Evolutionary conservation across 2,888 invertebrate species (phyloP), one percentile per base, ranked within the genome.

Genomic region (Tipula lateralis): DNA sequence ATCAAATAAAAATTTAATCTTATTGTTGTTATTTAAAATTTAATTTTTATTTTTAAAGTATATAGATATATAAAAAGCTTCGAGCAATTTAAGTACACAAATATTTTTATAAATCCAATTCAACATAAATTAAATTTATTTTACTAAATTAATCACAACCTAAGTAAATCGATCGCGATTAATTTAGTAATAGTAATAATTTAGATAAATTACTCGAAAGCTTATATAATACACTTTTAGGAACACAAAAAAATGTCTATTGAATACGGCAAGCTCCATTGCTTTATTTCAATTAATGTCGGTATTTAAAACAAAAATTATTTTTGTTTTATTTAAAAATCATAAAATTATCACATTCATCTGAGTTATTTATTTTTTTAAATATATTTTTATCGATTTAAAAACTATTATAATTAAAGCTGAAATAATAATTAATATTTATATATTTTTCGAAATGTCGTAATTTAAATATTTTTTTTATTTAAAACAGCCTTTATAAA

Each of bases 281-380:
- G 44, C 16, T 50, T 50, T 44, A 16, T 44, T 44, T 50, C 16
- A 16, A 19, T 50, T 50, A 16, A 16, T 3, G 5, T 50, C 16
- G 44, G 5, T 50, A 16, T 50, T 50, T 50, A 50, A 50, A 50
- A 50, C 16, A 50, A 50, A n/a, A 39, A 39, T 80, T 80, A 80
- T 80, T 24, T 80, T 80, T 1, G 19, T 32, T 32, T 32, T n/a
- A n/a, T n/a, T 32, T 19, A 9, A 24, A 80, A 81, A 29, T 30
- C 29, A 29, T 81, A 81, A 81, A 81, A 24, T 81, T 81, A 81
- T 81, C 81, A 81, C 81, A 81, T 81, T 81, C 81, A 81, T 81
- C 81, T 81, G 81, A 81, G 81, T 81, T 81, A 81, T 81, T 29
- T 29, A 29, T n/a, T 80, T 32, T 32, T 32, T 32, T 80, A 81